A percentile compares a stretch with the other conserved stretches of the same genome.
These are phyloP conservation scores for Baronia brevicornis DNA, from an alignment of 2,888 invertebrate genomes.

Conservation along the genomic window DNA sequence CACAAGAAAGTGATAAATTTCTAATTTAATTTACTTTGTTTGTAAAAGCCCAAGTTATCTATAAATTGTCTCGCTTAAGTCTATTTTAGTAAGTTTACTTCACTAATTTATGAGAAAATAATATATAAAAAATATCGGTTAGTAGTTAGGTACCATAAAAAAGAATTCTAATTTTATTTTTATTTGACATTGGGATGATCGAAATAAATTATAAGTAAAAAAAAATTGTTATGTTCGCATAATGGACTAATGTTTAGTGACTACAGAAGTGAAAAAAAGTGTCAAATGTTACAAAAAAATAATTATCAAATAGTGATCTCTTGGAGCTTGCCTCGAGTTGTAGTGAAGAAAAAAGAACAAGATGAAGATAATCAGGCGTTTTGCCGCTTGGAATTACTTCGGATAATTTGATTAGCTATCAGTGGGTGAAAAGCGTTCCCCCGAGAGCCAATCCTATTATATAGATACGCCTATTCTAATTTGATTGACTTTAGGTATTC, in stretches of 20 bases:
- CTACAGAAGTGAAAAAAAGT: no score
- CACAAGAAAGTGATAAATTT: constrained; percentile 28
- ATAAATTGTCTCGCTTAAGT: neutral
- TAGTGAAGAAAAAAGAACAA: constrained; percentile 47
- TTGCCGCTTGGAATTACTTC: constrained; percentile 60
- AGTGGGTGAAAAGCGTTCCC: constrained; percentile 55
- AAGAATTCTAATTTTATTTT: constrained; percentile 4
- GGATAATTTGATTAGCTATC: constrained; percentile 69
- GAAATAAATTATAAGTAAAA: no score
- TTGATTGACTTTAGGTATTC: constrained; percentile 42
- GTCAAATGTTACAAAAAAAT: constrained; percentile 35
- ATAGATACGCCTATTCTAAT: constrained; percentile 43
- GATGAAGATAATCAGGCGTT: constrained; percentile 61
- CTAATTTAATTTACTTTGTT: constrained; percentile 19
- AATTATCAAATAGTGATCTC: constrained; percentile 45
- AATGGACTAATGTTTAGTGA: no score
- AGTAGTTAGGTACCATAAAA: neutral
- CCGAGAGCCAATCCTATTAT: constrained; percentile 61
- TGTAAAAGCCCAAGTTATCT: constrained; percentile 2
- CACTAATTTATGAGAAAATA: no score
- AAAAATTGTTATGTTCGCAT: no score
- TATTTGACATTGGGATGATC: constrained; percentile 6
- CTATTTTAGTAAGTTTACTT: no score
- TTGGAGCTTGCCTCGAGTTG: constrained; percentile 37
- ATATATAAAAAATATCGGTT: no score